Percentiles rank a stretch among this genome's conserved stretches.
phyloP scores from a whole-genome alignment of 2,797 vertebrate species.

The Vespertilio murinus region DNA sequence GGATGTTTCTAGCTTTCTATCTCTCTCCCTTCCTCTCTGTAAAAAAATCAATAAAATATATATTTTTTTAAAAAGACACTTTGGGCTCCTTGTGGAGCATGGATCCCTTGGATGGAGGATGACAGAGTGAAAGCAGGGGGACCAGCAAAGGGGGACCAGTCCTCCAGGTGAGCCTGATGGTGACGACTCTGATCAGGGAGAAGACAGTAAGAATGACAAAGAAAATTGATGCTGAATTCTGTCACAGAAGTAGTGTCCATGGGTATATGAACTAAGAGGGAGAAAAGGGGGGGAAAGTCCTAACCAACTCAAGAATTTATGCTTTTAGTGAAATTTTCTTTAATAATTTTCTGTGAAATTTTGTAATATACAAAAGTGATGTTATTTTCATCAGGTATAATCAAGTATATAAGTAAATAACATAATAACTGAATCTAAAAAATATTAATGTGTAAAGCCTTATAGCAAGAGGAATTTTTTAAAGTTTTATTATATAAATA shows the following conservation, averaged over 20 bases:
- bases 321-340: background rate
- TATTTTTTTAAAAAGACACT: background rate
- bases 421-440: background rate
- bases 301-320: background rate
- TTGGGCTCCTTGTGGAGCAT: background rate
- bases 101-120: background rate
- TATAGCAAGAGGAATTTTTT: background rate
- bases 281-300: background rate
- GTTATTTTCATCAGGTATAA: background rate
- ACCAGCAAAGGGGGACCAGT: background rate
- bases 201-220: background rate
- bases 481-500: conserved; percentile 21
- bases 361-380: background rate
- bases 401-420: background rate
- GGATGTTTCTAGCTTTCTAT: too few relatives aligned
- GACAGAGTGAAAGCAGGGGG: background rate
- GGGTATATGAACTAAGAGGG: background rate
- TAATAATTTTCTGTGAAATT: conserved; percentile 27
- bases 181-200: background rate
- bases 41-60: too few relatives aligned
- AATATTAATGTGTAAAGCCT: background rate
- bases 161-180: background rate
- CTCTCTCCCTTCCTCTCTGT: too few relatives aligned
- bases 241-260: background rate
- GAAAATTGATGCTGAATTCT: background rate